A percentile compares a stretch with the other conserved stretches of the same genome.
These are phyloP conservation scores for Potamarius usumacintae DNA, from an alignment of 2,113 vertebrate species.

Conservation along the genomic window DNA sequence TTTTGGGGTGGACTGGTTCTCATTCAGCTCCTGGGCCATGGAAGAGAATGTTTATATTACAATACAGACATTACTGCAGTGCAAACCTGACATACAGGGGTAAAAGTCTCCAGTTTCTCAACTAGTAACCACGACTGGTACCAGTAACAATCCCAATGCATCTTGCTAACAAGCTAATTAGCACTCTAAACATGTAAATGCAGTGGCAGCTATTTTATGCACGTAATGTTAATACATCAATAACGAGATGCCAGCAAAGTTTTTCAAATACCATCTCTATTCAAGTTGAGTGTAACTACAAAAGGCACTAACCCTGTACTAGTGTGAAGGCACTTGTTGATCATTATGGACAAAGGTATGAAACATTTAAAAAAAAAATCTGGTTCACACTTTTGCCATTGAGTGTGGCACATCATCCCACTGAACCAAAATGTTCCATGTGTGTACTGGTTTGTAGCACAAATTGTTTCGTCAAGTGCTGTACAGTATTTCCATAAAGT, in stretches of 20 bases:
- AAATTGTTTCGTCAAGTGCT: neutral
- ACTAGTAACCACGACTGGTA: neutral
- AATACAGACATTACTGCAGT: neutral
- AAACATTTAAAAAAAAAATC: neutral
- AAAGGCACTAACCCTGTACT: neutral
- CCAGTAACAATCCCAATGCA: neutral
- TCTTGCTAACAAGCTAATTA: neutral
- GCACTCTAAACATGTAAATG: neutral
- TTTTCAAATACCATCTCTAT: neutral
- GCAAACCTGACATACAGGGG: too few relatives aligned
- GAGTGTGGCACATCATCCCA: neutral
- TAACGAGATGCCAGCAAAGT: neutral
- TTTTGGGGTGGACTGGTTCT: constrained; percentile 90
- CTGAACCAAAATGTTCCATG: neutral
- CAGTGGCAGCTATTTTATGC: neutral
- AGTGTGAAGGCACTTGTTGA: neutral
- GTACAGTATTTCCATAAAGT: neutral
- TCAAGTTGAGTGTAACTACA: neutral
- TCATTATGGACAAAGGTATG: neutral
- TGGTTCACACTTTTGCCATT: neutral
- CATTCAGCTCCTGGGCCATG: constrained; percentile 80
- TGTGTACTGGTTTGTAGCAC: neutral
- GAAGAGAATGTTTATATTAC: neutral
- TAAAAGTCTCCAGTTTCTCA: neutral
- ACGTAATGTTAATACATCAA: neutral